phyloP scores from a whole-genome alignment of 35 echinoderm and acorn worm species.

The Amphiura filiformis region DNA sequence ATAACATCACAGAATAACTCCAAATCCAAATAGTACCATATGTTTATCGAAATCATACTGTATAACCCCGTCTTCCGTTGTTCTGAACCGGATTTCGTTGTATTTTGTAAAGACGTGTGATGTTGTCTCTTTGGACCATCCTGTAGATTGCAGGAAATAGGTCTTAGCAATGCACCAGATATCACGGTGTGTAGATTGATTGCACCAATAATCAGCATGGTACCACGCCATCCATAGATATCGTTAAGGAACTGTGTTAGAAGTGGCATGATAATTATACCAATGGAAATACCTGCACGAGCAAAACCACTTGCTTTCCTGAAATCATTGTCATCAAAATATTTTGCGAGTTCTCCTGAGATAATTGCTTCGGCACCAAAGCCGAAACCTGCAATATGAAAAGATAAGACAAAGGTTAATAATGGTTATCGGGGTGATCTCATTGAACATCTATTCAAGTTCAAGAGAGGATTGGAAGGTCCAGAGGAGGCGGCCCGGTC shows the following conservation, averaged over 20 bases:
- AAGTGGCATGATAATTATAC: background rate
- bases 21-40: background rate
- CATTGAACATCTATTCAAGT: no score
- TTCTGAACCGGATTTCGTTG: background rate
- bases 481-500: no score
- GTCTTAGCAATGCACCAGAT: background rate
- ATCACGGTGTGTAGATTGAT: background rate
- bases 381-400: background rate
- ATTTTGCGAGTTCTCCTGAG: background rate
- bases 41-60: background rate
- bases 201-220: background rate
- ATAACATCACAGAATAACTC: background rate
- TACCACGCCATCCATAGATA: background rate
- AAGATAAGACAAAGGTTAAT: no score
- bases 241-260: background rate
- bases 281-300: background rate
- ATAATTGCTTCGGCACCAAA: background rate
- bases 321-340: background rate
- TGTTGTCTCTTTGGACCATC: background rate
- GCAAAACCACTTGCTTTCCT: background rate
- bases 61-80: background rate
- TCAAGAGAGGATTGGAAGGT: no score
- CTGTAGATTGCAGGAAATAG: background rate
- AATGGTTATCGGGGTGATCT: no score
- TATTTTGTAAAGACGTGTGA: background rate